phyloP scores from a whole-genome alignment of 2,888 invertebrate genomes.

The Linnaemya tessellans region DNA sequence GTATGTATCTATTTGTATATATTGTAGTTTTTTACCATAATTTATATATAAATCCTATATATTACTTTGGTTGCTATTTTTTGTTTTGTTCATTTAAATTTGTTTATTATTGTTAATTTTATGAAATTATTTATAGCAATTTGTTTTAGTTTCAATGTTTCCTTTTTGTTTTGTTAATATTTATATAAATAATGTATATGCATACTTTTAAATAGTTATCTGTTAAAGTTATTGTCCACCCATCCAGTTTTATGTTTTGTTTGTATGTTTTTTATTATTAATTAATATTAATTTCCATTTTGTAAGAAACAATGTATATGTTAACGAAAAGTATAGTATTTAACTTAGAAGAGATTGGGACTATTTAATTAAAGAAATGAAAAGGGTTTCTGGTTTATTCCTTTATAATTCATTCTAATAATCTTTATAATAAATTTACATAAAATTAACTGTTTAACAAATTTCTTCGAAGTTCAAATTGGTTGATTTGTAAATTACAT shows the following conservation, averaged over 20 bases:
- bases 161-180: conserved; percentile 61
- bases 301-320: too few relatives aligned
- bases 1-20: conserved; percentile 66
- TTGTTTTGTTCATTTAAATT: conserved; percentile 11
- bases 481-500: too few relatives aligned
- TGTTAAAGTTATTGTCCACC: conserved; percentile 83
- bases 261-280: conserved; percentile 69
- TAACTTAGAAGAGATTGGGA: too few relatives aligned
- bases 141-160: conserved; percentile 63
- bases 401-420: too few relatives aligned
- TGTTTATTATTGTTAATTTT: conserved; percentile 50
- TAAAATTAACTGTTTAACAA: too few relatives aligned
- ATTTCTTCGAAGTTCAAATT: too few relatives aligned
- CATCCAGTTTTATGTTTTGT: conserved; percentile 79
- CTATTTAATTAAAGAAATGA: too few relatives aligned
- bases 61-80: conserved; percentile 41
- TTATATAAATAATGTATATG: conserved; percentile 70
- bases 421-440: too few relatives aligned
- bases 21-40: conserved; percentile 60
- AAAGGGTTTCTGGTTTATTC: too few relatives aligned
- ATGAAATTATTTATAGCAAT: conserved; percentile 73
- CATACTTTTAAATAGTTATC: conserved; percentile 74
- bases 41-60: conserved; percentile 66
- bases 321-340: too few relatives aligned
- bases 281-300: too few relatives aligned